Conservation (phyloP, 2,888 invertebrate genomes). For the Strigamia crassipes region DNA sequence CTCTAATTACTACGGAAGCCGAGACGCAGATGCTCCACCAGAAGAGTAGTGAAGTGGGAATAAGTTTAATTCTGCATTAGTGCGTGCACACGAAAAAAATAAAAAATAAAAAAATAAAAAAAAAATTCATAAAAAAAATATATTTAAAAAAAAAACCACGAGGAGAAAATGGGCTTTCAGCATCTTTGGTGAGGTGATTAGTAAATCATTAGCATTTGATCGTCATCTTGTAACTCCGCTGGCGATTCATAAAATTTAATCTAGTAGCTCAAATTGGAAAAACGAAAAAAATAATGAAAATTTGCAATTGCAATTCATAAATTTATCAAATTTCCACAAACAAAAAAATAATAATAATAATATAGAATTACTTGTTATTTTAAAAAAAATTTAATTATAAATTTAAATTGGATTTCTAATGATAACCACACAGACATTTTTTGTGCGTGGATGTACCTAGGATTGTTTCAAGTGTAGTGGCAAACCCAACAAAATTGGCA, state of each 20-base stretch:
- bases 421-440: too few species aligned
- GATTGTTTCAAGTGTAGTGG: neutral
- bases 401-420: too few species aligned
- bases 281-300: neutral
- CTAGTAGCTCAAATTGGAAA: neutral
- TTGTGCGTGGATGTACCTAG: too few species aligned
- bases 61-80: constrained; percentile 23
- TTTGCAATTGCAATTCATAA: neutral
- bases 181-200: constrained; percentile 15
- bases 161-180: neutral
- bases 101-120: neutral
- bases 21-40: neutral
- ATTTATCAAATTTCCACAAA: too few species aligned
- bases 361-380: too few species aligned
- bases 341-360: too few species aligned
- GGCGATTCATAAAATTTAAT: neutral
- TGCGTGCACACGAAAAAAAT: neutral
- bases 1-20: constrained; percentile 23
- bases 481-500: neutral
- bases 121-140: neutral
- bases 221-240: neutral
- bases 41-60: constrained; percentile 13
- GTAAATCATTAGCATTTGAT: constrained; percentile 29
- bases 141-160: neutral
- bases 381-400: too few species aligned